phyloP scores from a whole-genome alignment of 2,113 vertebrate genomes.

The Vimba vimba region DNA sequence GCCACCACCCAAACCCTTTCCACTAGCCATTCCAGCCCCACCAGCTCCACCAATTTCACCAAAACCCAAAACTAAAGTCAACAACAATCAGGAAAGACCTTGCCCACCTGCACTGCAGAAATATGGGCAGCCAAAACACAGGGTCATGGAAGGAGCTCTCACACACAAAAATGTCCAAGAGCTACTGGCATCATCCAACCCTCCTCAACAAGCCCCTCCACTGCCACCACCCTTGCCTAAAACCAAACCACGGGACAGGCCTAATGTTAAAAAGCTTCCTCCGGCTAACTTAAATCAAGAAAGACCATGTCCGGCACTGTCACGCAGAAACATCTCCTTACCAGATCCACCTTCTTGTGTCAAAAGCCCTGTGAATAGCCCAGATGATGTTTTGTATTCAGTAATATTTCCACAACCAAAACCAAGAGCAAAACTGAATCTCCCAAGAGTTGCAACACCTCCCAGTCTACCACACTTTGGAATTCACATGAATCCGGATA shows the following conservation, averaged over 20 bases:
- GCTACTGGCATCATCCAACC: not conserved
- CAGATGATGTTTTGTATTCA: constrained; percentile 21
- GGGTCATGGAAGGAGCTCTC: not conserved
- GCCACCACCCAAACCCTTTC: not conserved
- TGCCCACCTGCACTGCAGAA: not conserved
- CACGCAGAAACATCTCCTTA: constrained; percentile 39
- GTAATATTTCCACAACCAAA: constrained; percentile 20
- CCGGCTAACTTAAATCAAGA: not conserved
- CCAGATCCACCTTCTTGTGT: not conserved
- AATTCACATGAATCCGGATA: not conserved
- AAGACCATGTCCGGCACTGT: not conserved
- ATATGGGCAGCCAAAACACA: not conserved
- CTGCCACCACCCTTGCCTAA: constrained; percentile 22
- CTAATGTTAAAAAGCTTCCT: not conserved
- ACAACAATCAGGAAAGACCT: not conserved
- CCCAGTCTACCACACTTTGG: not conserved
- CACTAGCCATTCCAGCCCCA: not conserved
- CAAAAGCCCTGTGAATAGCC: not conserved
- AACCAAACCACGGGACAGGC: not conserved
- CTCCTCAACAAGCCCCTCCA: not conserved
- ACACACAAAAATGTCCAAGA: not conserved
- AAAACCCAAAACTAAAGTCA: not conserved
- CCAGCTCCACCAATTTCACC: not conserved
- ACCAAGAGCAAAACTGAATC: constrained; percentile 9
- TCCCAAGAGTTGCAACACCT: not conserved